phyloP scores from a whole-genome alignment of 2,888 invertebrate genomes.

The Erebia ligea region DNA sequence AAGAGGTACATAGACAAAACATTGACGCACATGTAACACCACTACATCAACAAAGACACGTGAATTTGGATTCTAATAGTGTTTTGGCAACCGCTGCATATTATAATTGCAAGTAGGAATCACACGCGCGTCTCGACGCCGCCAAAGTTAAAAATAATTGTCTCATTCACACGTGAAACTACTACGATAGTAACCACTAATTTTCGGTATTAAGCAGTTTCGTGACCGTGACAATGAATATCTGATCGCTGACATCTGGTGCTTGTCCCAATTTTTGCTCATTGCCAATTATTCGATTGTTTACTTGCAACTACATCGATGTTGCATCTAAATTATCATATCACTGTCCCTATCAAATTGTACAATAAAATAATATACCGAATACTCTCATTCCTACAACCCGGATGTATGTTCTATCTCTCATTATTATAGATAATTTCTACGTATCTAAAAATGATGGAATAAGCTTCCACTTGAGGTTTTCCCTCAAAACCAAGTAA shows the following conservation, averaged over 20 bases:
- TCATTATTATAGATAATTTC: no score
- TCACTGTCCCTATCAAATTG: background rate
- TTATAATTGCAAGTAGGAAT: constrained; percentile 50
- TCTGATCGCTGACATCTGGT: constrained; percentile 45
- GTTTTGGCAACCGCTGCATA: constrained; percentile 62
- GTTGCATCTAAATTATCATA: background rate
- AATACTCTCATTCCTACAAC: background rate
- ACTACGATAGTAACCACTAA: constrained; percentile 79
- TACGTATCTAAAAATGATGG: no score
- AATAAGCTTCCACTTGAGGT: no score
- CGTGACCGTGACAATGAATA: constrained; percentile 68
- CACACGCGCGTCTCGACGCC: constrained; percentile 62
- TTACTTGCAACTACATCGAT: background rate
- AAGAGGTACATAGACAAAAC: background rate
- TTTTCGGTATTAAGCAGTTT: constrained; percentile 74
- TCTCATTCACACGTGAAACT: constrained; percentile 73
- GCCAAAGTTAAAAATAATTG: constrained; percentile 73
- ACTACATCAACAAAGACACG: constrained; percentile 47
- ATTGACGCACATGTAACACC: constrained; percentile 32
- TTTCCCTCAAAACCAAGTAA: no score
- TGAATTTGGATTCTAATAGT: constrained; percentile 51
- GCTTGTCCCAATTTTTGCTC: constrained; percentile 25
- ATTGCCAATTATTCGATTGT: background rate
- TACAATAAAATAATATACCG: background rate
- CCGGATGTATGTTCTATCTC: no score